Conservation (phyloP, 2,113 vertebrate genomes). For the Pachyramphus minor region DNA sequence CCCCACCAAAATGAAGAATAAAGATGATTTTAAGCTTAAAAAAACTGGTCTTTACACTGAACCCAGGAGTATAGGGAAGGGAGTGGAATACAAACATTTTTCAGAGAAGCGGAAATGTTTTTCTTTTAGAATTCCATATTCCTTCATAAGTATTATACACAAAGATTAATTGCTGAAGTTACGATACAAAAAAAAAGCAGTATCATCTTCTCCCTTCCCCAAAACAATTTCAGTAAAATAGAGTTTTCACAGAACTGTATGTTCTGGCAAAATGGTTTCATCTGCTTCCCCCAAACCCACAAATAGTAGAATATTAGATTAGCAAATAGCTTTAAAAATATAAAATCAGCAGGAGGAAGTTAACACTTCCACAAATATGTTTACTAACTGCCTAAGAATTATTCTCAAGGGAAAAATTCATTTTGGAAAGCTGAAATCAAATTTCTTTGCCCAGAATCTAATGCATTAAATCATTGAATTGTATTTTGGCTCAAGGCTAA, state of each 20-base stretch:
- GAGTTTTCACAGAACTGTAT: not conserved
- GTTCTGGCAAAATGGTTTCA: not conserved
- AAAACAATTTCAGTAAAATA: not conserved
- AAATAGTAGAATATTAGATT: not conserved
- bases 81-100: not conserved
- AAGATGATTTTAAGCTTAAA: not conserved
- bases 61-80: accelerated
- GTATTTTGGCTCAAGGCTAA: not conserved
- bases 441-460: not conserved
- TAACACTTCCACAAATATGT: not conserved
- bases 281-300: not conserved
- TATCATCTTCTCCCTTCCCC: not conserved
- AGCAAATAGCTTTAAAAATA: not conserved
- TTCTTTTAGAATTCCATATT: not conserved
- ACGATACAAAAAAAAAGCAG: accelerated
- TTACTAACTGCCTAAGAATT: not conserved
- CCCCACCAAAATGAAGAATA: not conserved
- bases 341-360: not conserved
- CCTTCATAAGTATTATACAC: not conserved
- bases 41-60: not conserved
- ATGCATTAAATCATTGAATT: not conserved
- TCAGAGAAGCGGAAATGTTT: not conserved
- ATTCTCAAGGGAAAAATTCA: not conserved
- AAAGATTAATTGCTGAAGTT: not conserved
- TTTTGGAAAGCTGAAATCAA: not conserved